Evolutionary conservation across 64 coral and sea anemone species (phyloP).

Genomic region (Pachyseris speciosa): DNA sequence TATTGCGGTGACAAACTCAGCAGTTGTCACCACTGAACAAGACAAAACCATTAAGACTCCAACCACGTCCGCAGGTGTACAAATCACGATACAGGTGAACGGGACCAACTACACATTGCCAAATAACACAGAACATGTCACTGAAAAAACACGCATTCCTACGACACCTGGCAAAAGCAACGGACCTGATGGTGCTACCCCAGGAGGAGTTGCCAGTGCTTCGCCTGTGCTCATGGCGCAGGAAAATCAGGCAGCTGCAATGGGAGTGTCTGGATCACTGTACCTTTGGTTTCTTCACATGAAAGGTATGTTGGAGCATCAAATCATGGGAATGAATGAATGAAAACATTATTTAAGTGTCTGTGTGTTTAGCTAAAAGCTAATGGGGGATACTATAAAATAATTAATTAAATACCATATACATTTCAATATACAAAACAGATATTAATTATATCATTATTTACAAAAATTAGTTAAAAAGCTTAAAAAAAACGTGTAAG

Average conservation of each 20-base stretch:
- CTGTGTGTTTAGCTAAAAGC: no score
- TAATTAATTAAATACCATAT: no score
- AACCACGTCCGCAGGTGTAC: conserved; percentile 37
- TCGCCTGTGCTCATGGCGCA: conserved; percentile 4
- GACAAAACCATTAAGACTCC: conserved; percentile 19
- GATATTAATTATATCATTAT: no score
- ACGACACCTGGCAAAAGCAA: no score
- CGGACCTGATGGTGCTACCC: not conserved
- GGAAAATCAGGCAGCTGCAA: not conserved
- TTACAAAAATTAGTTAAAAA: no score
- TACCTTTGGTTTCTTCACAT: conserved; percentile 47
- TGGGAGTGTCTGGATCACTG: conserved; percentile 21
- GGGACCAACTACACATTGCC: conserved; percentile 14
- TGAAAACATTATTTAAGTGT: no score
- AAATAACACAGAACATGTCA: not conserved
- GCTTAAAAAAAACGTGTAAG: no score
- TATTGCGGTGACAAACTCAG: not conserved
- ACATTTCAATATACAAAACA: no score
- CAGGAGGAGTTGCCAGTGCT: not conserved
- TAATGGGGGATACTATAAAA: no score
- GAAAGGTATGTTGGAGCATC: conserved; percentile 4
- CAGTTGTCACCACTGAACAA: not conserved
- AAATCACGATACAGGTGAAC: conserved; percentile 30
- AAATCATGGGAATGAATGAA: not conserved
- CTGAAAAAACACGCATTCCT: not conserved